Conservation (phyloP, 1,140 invertebrate species). For the Chymomyza costata region DNA sequence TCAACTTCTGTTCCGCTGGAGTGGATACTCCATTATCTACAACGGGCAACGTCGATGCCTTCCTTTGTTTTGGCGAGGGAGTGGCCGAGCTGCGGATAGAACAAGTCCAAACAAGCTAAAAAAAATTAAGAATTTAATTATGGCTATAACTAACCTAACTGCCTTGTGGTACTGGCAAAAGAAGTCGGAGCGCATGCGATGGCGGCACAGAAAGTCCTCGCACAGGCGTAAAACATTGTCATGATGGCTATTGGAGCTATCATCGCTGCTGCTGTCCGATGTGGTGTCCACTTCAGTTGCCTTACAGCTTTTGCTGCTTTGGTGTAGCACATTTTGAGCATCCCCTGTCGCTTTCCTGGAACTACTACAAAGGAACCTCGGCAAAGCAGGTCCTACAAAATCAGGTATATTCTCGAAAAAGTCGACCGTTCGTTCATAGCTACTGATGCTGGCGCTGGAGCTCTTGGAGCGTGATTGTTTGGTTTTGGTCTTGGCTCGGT, state of each 20-base stretch:
- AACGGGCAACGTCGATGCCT: slow-evolving; percentile 33
- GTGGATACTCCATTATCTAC: slow-evolving; percentile 1
- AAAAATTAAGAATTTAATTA: too few relatives aligned
- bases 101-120: not conserved
- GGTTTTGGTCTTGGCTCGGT: slow-evolving; percentile 14
- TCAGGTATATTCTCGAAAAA: slow-evolving; percentile 73
- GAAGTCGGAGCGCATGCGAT: slow-evolving; percentile 81
- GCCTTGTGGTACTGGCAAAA: slow-evolving; percentile 78
- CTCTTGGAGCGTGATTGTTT: slow-evolving; percentile 33
- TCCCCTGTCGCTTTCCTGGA: slow-evolving; percentile 2
- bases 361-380: slow-evolving; percentile 43
- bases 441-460: slow-evolving; percentile 32
- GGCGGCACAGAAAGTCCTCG: slow-evolving; percentile 79
- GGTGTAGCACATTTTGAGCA: not conserved
- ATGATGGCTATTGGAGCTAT: slow-evolving; percentile 38
- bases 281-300: slow-evolving; percentile 6
- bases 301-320: not conserved
- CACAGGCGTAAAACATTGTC: slow-evolving; percentile 78
- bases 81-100: slow-evolving; percentile 37
- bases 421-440: slow-evolving; percentile 56
- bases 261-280: slow-evolving; percentile 30
- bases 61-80: slow-evolving; percentile 52
- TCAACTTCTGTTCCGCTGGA: slow-evolving; percentile 12
- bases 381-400: slow-evolving; percentile 51
- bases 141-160: slow-evolving; percentile 57